Evolutionary conservation across 2,113 vertebrate genomes (phyloP).

Genomic region (Gallinago paraguaiae): DNA sequence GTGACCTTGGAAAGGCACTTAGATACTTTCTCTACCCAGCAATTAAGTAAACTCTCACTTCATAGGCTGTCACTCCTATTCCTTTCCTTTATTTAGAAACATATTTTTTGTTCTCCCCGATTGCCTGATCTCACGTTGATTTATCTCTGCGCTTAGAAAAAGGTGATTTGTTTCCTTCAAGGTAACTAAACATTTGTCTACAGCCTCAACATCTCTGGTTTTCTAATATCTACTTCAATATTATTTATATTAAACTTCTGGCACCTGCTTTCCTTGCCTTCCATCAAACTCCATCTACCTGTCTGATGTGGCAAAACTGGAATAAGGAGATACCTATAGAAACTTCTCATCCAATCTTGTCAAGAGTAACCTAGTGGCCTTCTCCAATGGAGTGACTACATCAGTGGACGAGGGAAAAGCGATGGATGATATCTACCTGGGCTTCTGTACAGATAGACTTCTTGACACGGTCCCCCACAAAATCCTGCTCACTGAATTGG

Average conservation of each 20-base stretch:
- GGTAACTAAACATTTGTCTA: constrained; percentile 12
- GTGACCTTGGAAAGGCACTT: constrained; percentile 51
- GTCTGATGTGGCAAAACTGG: not conserved
- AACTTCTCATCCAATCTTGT: not conserved
- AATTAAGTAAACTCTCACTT: constrained; percentile 38
- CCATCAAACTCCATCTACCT: not conserved
- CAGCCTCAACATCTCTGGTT: not conserved
- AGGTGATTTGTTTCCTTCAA: constrained; percentile 14
- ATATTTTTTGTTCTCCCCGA: constrained; percentile 9
- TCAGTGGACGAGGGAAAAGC: not conserved
- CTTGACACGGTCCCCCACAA: not conserved
- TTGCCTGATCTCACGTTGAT: not conserved
- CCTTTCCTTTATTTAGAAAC: constrained; percentile 41
- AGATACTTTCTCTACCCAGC: not conserved
- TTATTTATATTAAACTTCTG: constrained; percentile 13
- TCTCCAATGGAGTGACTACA: not conserved
- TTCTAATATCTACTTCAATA: not conserved
- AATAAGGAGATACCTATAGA: not conserved
- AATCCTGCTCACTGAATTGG: not conserved
- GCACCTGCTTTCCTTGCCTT: not conserved
- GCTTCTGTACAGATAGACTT: not conserved
- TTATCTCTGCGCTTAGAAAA: not conserved
- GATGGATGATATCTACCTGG: not conserved
- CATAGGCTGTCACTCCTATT: not conserved
- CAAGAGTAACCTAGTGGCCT: not conserved